Conservation (phyloP, 2,797 vertebrate genomes). For the Salarias fasciatus region DNA sequence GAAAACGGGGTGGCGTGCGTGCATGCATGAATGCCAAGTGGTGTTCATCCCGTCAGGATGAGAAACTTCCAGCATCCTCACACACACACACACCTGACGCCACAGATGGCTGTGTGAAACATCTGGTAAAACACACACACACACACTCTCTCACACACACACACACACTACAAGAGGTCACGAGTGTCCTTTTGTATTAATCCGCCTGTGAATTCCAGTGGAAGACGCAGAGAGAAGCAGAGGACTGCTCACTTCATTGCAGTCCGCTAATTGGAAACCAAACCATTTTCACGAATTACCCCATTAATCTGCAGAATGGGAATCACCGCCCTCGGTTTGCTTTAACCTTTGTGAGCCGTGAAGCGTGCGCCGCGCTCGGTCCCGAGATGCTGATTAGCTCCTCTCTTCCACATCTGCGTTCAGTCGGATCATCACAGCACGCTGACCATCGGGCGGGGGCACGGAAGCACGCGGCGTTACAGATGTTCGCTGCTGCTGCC, state of each 20-base stretch:
- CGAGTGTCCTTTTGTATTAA: slow-evolving; percentile 56
- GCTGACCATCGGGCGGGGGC: slow-evolving; percentile 11
- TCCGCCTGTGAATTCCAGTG: slow-evolving; percentile 36
- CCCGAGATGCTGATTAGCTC: slow-evolving; percentile 14
- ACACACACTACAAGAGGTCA: slow-evolving; percentile 44
- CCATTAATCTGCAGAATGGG: slow-evolving; percentile 39
- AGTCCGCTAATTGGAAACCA: slow-evolving; percentile 45
- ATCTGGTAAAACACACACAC: slow-evolving; percentile 47
- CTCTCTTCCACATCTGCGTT: not conserved
- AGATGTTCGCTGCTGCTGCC: slow-evolving; percentile 14
- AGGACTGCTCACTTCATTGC: slow-evolving; percentile 46
- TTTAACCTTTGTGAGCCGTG: slow-evolving; percentile 1
- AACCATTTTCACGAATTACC: slow-evolving; percentile 39
- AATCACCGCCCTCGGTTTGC: slow-evolving; percentile 14
- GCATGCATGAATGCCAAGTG: slow-evolving; percentile 2
- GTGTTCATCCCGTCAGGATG: slow-evolving; percentile 13
- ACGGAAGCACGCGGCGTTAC: slow-evolving; percentile 4
- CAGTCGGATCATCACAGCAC: slow-evolving; percentile 4
- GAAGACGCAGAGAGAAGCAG: not conserved
- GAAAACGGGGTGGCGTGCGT: not conserved
- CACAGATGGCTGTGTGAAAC: slow-evolving; percentile 63
- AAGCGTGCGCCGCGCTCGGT: slow-evolving; percentile 4
- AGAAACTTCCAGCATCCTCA: slow-evolving; percentile 40
- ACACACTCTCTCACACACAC: slow-evolving; percentile 25
- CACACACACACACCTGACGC: slow-evolving; percentile 57